Base-by-base conservation (phyloP, 2,888 invertebrate species). In the Xylota segnis region DNA sequence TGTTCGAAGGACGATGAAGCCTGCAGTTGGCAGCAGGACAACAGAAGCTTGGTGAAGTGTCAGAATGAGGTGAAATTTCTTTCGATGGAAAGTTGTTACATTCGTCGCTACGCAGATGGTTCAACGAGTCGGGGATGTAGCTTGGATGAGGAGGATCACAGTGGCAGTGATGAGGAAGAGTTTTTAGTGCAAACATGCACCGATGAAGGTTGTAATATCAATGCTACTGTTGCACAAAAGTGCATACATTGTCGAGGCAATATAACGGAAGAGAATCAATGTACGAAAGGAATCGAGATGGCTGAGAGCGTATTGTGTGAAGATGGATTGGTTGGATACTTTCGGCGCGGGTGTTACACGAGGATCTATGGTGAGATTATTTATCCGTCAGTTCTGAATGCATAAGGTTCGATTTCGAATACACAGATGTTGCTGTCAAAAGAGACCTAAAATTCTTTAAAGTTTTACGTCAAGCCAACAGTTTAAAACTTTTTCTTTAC, bases 71-170 rank as follows among this genome's bases (percentile, higher is more conserved):
- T 88, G 7, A 37, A 58, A n/a, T 88, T 88, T 76, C 50, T 65
- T 29, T 14, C 54, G 10, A 14, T 75, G 23, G 88, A 88, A 56
- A 83, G 75, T 4, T 88, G 88, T 58, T 88, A 59, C 27, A 77
- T 16, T 23, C 23, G 72, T 7, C 68, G 61, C 0, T 68, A 59
- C 23, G 5, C 18, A 0, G 63, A 88, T 34, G 88, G 82, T 10
- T 68, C 79, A 29, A 79, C 87, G 4, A 79, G 66, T 37, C 84
- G 89, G 0, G 89, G 89, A n/a, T 89, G 89, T 56, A 87, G 65
- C 7, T 74, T 87, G 10, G 88, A 89, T 63, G 45, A 81, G 5
- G 45, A 54, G 0, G 14, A 10, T 12, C 27, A 1, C n/a, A 45
- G 16, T 6, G 34, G 32, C 3, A 59, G 29, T 9, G 40, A 23